phyloP scores from a whole-genome alignment of 2,888 invertebrate genomes.

The Sarcophaga variegata region DNA sequence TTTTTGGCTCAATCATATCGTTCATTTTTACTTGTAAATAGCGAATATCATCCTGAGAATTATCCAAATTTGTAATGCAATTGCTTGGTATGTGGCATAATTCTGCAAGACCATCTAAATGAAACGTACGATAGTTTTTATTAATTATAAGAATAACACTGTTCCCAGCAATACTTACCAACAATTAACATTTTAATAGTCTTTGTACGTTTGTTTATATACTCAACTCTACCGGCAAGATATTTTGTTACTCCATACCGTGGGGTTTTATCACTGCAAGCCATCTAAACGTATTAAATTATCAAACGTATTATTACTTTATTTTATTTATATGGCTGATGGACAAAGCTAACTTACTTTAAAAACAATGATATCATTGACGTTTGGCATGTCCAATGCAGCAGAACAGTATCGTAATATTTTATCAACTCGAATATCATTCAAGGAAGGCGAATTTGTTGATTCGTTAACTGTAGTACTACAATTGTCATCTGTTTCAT shows the following conservation, averaged over 20 bases:
- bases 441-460: too few relatives aligned
- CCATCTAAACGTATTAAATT: conserved; percentile 21
- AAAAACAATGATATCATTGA: conserved; percentile 58
- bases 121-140: neutral
- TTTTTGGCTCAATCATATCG: conserved; percentile 52
- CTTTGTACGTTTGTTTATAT: conserved; percentile 74
- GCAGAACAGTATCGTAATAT: conserved; percentile 43
- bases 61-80: conserved; percentile 45
- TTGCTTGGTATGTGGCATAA: conserved; percentile 23
- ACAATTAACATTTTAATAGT: conserved; percentile 71
- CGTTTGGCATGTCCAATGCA: conserved; percentile 27
- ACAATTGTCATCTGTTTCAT: conserved; percentile 57
- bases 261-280: conserved; percentile 10
- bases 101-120: conserved; percentile 54
- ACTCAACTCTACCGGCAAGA: conserved; percentile 73
- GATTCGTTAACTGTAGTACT: conserved; percentile 2
- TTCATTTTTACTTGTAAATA: conserved; percentile 48
- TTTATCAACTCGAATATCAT: neutral
- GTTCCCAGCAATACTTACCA: conserved; percentile 65
- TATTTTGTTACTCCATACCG: conserved; percentile 42
- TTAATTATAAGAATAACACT: neutral
- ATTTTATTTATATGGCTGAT: too few relatives aligned
- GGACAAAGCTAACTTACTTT: conserved; percentile 43
- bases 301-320: too few relatives aligned
- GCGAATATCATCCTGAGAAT: conserved; percentile 16